phyloP scores from a whole-genome alignment of 2,888 invertebrate genomes.

The Plutella xylostella region DNA sequence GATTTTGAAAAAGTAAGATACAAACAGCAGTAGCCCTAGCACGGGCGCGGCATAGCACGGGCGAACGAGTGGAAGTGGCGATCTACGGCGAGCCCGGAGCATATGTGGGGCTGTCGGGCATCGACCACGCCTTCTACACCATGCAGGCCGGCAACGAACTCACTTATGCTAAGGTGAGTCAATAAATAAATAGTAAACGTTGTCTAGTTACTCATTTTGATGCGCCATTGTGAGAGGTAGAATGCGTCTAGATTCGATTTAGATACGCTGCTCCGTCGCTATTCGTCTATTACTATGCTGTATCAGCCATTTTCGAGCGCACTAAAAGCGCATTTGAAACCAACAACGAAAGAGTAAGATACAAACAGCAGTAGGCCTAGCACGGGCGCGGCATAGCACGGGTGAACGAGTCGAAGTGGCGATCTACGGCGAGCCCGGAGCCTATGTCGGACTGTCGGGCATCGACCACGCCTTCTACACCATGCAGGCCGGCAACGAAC shows the following conservation, averaged over 20 bases:
- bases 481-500: slow-evolving; percentile 94
- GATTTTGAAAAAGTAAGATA: too few species aligned
- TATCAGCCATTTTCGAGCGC: too few species aligned
- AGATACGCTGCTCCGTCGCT: too few species aligned
- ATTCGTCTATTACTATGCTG: too few species aligned
- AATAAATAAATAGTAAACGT: too few species aligned
- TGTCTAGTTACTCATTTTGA: too few species aligned
- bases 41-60: slow-evolving; percentile 91
- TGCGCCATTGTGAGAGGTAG: too few species aligned
- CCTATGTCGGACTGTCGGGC: slow-evolving; percentile 92
- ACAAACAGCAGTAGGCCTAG: slow-evolving; percentile 95
- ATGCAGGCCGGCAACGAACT: slow-evolving; percentile 95
- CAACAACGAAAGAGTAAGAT: too few species aligned
- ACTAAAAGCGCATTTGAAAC: too few species aligned
- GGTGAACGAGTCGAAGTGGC: slow-evolving; percentile 94
- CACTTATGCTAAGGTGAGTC: slow-evolving; percentile 79
- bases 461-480: slow-evolving; percentile 90
- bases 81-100: slow-evolving; percentile 95
- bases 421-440: slow-evolving; percentile 93
- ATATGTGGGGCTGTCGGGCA: slow-evolving; percentile 91
- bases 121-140: slow-evolving; percentile 89
- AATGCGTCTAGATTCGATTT: too few species aligned
- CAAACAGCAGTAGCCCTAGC: too few species aligned
- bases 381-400: slow-evolving; percentile 91
- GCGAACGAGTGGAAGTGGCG: slow-evolving; percentile 92